Conservation (phyloP, 2,888 invertebrate genomes). For the Alsophila aescularia region DNA sequence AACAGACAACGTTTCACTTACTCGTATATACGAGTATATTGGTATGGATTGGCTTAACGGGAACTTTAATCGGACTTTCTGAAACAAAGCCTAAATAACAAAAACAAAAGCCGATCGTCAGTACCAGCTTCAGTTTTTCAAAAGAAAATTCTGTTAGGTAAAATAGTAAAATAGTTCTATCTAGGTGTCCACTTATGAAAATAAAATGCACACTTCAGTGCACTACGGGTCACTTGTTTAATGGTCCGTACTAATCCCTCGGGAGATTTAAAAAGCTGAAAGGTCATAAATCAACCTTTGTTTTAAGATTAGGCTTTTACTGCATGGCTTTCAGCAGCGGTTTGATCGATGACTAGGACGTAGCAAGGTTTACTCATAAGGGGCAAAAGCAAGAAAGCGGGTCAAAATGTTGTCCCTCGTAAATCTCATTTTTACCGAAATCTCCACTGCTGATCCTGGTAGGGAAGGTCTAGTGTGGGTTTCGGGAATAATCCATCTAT, state of each 20-base stretch:
- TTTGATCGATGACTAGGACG: slow-evolving; percentile 44
- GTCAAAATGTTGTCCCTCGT: too few relatives aligned
- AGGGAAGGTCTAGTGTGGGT: too few relatives aligned
- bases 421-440: too few relatives aligned
- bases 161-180: neutral
- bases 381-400: too few relatives aligned
- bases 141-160: neutral
- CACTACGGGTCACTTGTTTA: slow-evolving; percentile 9
- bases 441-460: too few relatives aligned
- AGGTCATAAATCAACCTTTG: slow-evolving; percentile 38
- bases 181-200: neutral
- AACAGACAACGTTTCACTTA: too few relatives aligned
- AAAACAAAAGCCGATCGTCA: slow-evolving; percentile 23
- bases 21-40: too few relatives aligned
- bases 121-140: slow-evolving; percentile 3
- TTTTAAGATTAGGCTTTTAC: slow-evolving; percentile 24
- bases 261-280: slow-evolving; percentile 26
- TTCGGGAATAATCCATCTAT: too few relatives aligned
- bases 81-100: too few relatives aligned
- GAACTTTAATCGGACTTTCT: too few relatives aligned
- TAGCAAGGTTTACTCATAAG: neutral
- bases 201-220: neutral
- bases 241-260: slow-evolving; percentile 33
- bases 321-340: slow-evolving; percentile 33
- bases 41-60: too few relatives aligned